phyloP scores from a whole-genome alignment of 2,797 vertebrate genomes.

The Lepus townsendii region DNA sequence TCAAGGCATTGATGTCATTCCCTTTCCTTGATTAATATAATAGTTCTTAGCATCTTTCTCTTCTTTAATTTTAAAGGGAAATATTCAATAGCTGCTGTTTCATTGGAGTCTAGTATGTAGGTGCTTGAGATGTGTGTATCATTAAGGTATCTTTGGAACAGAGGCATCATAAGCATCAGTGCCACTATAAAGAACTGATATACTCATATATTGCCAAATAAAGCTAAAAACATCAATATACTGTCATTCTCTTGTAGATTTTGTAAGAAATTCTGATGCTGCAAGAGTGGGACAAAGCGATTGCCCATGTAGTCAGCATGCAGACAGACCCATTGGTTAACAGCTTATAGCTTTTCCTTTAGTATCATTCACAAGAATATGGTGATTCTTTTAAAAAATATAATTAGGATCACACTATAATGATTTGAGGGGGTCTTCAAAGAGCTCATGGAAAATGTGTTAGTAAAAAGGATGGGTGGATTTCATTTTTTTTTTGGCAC shows the following conservation, averaged over 20 bases:
- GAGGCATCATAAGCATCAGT: not conserved
- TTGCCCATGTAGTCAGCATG: not conserved
- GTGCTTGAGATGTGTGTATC: not conserved
- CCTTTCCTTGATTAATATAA: not conserved
- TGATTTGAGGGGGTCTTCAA: too few relatives aligned
- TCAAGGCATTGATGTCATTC: not conserved
- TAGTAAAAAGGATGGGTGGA: too few relatives aligned
- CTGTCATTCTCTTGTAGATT: not conserved
- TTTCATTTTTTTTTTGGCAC: too few relatives aligned
- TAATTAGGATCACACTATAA: not conserved
- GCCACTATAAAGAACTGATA: not conserved
- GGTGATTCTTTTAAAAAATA: not conserved
- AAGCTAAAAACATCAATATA: not conserved
- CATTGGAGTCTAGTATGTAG: not conserved
- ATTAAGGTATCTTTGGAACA: not conserved
- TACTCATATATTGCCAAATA: not conserved
- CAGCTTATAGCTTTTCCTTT: slow-evolving; percentile 9
- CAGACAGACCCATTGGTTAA: not conserved
- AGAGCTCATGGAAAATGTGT: too few relatives aligned
- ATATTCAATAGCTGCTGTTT: not conserved
- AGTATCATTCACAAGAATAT: not conserved
- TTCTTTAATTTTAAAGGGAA: slow-evolving; percentile 46
- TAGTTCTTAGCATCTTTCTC: not conserved
- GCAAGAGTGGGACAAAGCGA: not conserved
- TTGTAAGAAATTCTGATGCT: not conserved